These are phyloP conservation scores for Halisarca cf. caerulea DNA, from an alignment of 37 sponge, comb jelly and placozoan species.

Conservation along the genomic window DNA sequence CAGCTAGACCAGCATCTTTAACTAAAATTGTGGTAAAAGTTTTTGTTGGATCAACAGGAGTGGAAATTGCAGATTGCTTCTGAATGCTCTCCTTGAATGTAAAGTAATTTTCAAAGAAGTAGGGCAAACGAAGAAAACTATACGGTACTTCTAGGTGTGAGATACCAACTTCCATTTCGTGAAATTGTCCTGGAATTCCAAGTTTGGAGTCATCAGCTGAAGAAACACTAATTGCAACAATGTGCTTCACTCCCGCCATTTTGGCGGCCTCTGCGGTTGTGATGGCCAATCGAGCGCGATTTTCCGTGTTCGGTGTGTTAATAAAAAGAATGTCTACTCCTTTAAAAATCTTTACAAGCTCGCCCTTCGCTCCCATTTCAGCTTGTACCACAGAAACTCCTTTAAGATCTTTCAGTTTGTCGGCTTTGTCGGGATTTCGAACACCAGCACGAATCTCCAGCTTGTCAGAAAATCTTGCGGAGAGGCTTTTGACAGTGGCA, in stretches of 20 bases:
- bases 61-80: slow-evolving; percentile 4
- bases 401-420: background rate
- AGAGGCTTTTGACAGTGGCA: slow-evolving; percentile 45
- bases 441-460: slow-evolving; percentile 69
- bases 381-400: slow-evolving; percentile 53
- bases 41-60: slow-evolving; percentile 49
- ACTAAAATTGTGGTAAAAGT: slow-evolving; percentile 30
- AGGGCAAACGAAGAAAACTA: slow-evolving; percentile 40
- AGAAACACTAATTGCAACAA: slow-evolving; percentile 30
- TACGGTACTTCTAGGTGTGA: slow-evolving; percentile 30
- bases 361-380: slow-evolving; percentile 36
- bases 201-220: slow-evolving; percentile 14
- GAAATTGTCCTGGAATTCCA: slow-evolving; percentile 30
- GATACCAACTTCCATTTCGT: slow-evolving; percentile 11
- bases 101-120: slow-evolving; percentile 38
- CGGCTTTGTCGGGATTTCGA: slow-evolving; percentile 60
- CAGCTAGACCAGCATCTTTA: slow-evolving; percentile 50
- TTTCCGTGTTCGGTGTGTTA: slow-evolving; percentile 32
- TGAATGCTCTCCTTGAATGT: slow-evolving; percentile 1
- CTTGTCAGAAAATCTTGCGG: slow-evolving; percentile 34
- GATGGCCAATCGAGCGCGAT: slow-evolving; percentile 38
- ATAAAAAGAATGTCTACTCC: slow-evolving; percentile 51
- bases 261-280: slow-evolving; percentile 46
- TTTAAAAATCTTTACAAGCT: slow-evolving; percentile 26
- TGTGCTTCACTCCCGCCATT: slow-evolving; percentile 43